Evolutionary conservation across 2,888 invertebrate species (phyloP).

Genomic region (Drosophila vallismaia): DNA sequence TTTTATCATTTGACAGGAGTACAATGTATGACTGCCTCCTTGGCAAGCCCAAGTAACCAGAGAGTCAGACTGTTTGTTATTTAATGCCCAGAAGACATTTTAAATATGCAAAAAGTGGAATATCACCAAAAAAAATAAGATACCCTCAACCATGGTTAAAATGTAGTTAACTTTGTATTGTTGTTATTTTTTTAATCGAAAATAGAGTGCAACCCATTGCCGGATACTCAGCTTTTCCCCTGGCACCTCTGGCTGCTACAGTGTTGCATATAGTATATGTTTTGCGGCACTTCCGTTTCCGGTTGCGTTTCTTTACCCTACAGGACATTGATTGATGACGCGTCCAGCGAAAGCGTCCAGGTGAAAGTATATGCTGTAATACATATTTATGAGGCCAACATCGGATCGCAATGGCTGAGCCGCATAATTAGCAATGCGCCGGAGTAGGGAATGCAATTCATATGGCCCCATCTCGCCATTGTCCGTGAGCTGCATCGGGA

Average conservation of each 20-base stretch:
- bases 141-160: no score
- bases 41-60: conserved; percentile 23
- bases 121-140: background rate
- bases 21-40: conserved; percentile 67
- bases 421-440: conserved; percentile 64
- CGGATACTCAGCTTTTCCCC: background rate
- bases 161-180: background rate
- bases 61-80: conserved; percentile 49
- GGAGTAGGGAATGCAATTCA: conserved; percentile 49
- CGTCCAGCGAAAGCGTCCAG: conserved; percentile 48
- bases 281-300: conserved; percentile 70
- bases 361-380: conserved; percentile 63
- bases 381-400: conserved; percentile 64
- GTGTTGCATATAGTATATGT: conserved; percentile 29
- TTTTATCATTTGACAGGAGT: conserved; percentile 65
- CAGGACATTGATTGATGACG: conserved; percentile 72
- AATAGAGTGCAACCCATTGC: background rate
- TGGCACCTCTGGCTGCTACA: background rate
- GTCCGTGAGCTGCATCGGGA: background rate
- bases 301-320: conserved; percentile 63
- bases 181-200: background rate
- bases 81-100: conserved; percentile 65
- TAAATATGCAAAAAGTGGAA: conserved; percentile 42
- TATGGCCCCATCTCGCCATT: conserved; percentile 32
- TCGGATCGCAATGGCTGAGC: conserved; percentile 2